Conservation (phyloP, 2,888 invertebrate species). For the Parelbella ahira region DNA sequence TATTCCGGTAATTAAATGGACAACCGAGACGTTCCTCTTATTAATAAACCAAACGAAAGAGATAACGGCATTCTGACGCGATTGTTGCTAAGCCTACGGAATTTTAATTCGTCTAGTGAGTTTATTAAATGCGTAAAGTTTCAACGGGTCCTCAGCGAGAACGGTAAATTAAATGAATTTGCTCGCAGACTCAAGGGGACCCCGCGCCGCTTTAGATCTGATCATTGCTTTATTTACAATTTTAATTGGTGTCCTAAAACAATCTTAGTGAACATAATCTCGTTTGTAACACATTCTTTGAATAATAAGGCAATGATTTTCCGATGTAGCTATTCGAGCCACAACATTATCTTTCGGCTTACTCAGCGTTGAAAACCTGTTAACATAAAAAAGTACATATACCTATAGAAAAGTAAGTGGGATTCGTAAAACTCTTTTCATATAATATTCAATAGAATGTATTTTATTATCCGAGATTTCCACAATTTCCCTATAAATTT, state of each 20-base stretch:
- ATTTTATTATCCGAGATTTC: slow-evolving; percentile 78
- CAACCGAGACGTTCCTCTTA: slow-evolving; percentile 31
- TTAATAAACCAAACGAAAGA: slow-evolving; percentile 45
- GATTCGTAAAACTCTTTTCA: slow-evolving; percentile 73
- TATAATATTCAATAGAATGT: slow-evolving; percentile 78
- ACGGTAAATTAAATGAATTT: slow-evolving; percentile 73
- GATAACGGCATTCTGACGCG: slow-evolving; percentile 69
- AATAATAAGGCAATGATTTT: too few relatives aligned
- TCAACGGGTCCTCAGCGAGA: slow-evolving; percentile 55
- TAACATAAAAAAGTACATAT: too few relatives aligned
- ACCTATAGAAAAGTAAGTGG: slow-evolving; percentile 75
- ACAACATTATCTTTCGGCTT: too few relatives aligned
- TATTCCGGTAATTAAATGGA: too few relatives aligned
- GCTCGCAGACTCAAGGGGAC: slow-evolving; percentile 49
- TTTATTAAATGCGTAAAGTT: slow-evolving; percentile 80
- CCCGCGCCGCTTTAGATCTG: slow-evolving; percentile 49
- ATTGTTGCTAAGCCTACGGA: slow-evolving; percentile 74
- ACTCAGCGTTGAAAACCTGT: slow-evolving; percentile 32
- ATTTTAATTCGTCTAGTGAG: slow-evolving; percentile 74
- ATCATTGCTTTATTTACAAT: slow-evolving; percentile 54
- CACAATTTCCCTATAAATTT: slow-evolving; percentile 76
- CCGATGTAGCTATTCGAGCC: too few relatives aligned
- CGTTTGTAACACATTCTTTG: slow-evolving; percentile 23
- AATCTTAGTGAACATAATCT: slow-evolving; percentile 29
- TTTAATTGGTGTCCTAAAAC: slow-evolving; percentile 40